Percentiles rank a stretch among this genome's conserved stretches.
phyloP scores from a whole-genome alignment of 2,113 vertebrate genomes.

The Aphelocoma coerulescens region DNA sequence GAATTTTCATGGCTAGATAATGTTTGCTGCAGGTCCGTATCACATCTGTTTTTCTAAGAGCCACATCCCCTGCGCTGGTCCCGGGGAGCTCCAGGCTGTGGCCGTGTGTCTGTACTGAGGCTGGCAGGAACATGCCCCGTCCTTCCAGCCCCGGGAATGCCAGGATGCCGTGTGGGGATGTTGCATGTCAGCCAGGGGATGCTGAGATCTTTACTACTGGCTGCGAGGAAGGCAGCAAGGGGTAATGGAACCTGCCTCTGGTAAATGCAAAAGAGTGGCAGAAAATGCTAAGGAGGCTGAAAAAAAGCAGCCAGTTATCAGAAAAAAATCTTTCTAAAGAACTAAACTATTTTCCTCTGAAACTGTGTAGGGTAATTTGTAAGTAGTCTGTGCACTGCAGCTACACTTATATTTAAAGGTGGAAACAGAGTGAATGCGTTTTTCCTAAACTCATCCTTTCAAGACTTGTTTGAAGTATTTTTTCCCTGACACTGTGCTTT shows the following conservation, averaged over 20 bases:
- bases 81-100: background rate
- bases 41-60: background rate
- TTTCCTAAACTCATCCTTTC: background rate
- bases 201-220: background rate
- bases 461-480: background rate
- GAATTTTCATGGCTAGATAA: accelerated
- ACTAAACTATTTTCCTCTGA: background rate
- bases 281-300: background rate
- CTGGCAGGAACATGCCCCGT: background rate
- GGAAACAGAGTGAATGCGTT: background rate
- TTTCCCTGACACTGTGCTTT: background rate
- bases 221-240: background rate
- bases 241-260: background rate
- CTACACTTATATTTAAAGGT: background rate
- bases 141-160: background rate
- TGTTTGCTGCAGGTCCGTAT: background rate
- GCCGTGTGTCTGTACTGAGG: background rate
- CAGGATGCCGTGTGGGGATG: background rate
- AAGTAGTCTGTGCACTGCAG: accelerated
- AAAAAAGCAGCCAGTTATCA: background rate
- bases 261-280: background rate
- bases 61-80: accelerated
- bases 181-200: background rate
- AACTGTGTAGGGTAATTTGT: background rate
- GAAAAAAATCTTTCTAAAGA: background rate